Evolutionary conservation across 92 coral and sea anemone species (phyloP).

Genomic region (Umimayanthus kanabou): DNA sequence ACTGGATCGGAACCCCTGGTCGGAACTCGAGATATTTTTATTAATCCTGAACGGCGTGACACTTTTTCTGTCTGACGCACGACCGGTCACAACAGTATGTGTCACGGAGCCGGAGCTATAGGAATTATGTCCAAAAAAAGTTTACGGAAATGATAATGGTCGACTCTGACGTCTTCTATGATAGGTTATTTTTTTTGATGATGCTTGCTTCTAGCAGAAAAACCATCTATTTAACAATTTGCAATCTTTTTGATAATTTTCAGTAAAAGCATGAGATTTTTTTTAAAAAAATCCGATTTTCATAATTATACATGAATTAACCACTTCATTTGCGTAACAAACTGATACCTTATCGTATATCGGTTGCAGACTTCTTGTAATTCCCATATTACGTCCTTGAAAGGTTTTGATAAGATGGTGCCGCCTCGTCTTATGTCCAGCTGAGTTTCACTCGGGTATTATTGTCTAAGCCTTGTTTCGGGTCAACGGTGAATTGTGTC

Average conservation of each 20-base stretch:
- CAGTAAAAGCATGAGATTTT: constrained; percentile 2
- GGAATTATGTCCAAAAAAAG: no score
- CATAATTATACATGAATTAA: not conserved
- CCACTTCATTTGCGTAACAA: not conserved
- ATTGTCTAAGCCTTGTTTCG: not conserved
- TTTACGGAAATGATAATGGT: not conserved
- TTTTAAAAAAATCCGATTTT: not conserved
- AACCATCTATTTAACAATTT: no score
- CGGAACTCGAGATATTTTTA: not conserved
- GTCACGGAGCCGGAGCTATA: no score
- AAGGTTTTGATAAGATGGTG: not conserved
- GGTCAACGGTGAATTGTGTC: not conserved
- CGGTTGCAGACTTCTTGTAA: not conserved
- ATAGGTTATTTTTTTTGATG: not conserved
- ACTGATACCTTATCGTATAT: not conserved
- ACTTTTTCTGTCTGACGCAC: not conserved
- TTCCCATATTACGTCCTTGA: not conserved
- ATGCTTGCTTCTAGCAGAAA: not conserved
- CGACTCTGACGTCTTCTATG: not conserved
- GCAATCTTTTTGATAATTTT: not conserved
- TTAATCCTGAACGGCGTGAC: not conserved
- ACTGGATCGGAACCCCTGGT: not conserved
- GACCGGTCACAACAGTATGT: no score
- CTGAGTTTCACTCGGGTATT: not conserved
- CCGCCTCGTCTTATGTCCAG: not conserved